Percentiles rank a stretch among this genome's conserved stretches.
These are phyloP conservation scores for Heliconius hermathena DNA, from an alignment of 1,140 invertebrate species.

Conservation along the genomic window DNA sequence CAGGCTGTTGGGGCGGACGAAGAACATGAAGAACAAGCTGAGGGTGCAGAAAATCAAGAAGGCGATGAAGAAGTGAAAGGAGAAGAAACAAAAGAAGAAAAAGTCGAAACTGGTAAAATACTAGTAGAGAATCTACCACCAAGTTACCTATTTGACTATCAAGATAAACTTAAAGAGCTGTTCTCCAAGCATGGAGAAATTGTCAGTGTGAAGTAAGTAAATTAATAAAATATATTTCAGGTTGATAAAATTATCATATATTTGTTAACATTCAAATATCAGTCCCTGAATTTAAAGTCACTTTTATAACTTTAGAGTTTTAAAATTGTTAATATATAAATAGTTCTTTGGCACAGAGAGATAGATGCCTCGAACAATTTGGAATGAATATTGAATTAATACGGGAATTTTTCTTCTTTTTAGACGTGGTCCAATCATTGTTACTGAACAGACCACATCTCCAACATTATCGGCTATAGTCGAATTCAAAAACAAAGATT, in stretches of 20 bases:
- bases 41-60: constrained; percentile 43
- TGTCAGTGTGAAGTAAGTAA: constrained; percentile 70
- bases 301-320: constrained; percentile 9
- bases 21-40: constrained; percentile 36
- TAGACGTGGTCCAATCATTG: constrained; percentile 82
- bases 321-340: constrained; percentile 16
- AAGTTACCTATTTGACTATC: constrained; percentile 75
- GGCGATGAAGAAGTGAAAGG: constrained; percentile 42
- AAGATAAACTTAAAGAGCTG: constrained; percentile 76
- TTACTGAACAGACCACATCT: constrained; percentile 80
- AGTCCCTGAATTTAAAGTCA: constrained; percentile 55
- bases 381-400: constrained; percentile 68
- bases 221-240: constrained; percentile 12
- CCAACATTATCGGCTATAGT: constrained; percentile 81
- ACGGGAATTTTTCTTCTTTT: constrained; percentile 78
- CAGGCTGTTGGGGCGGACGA: constrained; percentile 36
- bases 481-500: constrained; percentile 82
- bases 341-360: constrained; percentile 52
- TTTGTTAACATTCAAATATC: constrained; percentile 80
- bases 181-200: constrained; percentile 78
- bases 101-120: constrained; percentile 77
- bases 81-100: constrained; percentile 69
- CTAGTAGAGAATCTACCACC: constrained; percentile 76
- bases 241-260: constrained; percentile 44
- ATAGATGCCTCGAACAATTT: constrained; percentile 50